phyloP scores from a whole-genome alignment of 2,797 vertebrate genomes.

The Sphaeramia orbicularis region DNA sequence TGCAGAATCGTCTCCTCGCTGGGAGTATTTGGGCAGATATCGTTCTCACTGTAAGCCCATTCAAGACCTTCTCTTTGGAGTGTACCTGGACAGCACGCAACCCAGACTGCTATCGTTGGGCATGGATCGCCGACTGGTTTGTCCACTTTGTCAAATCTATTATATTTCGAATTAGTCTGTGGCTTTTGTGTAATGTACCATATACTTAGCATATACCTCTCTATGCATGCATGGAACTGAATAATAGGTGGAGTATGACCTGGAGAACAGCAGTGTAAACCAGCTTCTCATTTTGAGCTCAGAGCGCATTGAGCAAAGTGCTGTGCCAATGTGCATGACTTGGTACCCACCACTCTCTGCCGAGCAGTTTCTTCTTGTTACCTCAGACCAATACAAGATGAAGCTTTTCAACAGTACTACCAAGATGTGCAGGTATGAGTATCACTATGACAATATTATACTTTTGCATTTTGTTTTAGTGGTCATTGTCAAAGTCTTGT shows the following conservation, averaged over 20 bases:
- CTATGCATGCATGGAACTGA: constrained; percentile 14
- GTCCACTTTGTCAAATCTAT: constrained; percentile 19
- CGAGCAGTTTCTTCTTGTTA: constrained; percentile 90
- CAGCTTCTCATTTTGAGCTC: constrained; percentile 84
- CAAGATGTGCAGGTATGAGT: constrained; percentile 93
- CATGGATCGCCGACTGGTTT: constrained; percentile 90
- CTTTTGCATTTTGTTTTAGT: neutral
- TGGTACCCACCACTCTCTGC: constrained; percentile 92
- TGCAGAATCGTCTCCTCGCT: constrained; percentile 57
- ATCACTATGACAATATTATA: constrained; percentile 6
- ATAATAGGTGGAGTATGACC: constrained; percentile 92
- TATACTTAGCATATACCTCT: constrained; percentile 4
- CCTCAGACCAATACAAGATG: constrained; percentile 91
- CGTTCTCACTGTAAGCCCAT: constrained; percentile 92
- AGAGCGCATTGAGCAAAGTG: constrained; percentile 88
- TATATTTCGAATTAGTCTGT: constrained; percentile 1
- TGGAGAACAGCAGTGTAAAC: constrained; percentile 82
- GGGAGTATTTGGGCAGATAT: constrained; percentile 89
- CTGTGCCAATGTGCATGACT: constrained; percentile 87
- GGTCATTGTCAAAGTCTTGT: neutral
- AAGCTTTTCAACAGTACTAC: constrained; percentile 92
- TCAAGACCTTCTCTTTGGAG: constrained; percentile 90
- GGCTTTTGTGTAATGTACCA: neutral
- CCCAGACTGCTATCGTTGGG: constrained; percentile 93
- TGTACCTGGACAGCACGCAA: constrained; percentile 84